Evolutionary conservation across 35 echinoderm and acorn worm species (phyloP).

Genomic region (Nesometra sesokonis): DNA sequence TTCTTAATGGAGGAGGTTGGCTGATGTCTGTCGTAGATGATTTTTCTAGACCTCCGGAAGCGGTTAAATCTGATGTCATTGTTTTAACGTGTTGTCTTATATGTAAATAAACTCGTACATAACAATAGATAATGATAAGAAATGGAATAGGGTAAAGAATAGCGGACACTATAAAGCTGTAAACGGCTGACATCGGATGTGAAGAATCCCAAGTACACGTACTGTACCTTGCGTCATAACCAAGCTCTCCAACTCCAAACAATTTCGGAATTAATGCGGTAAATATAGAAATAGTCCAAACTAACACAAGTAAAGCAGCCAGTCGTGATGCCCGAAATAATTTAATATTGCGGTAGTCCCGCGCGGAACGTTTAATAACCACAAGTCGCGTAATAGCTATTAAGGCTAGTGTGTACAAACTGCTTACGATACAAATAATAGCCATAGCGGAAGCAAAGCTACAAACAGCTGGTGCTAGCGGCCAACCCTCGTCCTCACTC

Average conservation of each 20-base stretch:
- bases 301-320: slow-evolving; percentile 28
- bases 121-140: slow-evolving; percentile 46
- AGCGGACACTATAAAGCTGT: slow-evolving; percentile 38
- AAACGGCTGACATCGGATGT: slow-evolving; percentile 38
- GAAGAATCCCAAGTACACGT: slow-evolving; percentile 36
- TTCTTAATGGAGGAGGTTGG: background rate
- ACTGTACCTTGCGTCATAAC: slow-evolving; percentile 68
- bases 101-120: slow-evolving; percentile 41
- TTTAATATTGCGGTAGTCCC: slow-evolving; percentile 28
- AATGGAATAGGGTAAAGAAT: slow-evolving; percentile 50
- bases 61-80: background rate
- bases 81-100: slow-evolving; percentile 42
- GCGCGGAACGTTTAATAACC: slow-evolving; percentile 33
- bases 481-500: slow-evolving; percentile 31
- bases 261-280: slow-evolving; percentile 32
- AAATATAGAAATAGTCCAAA: slow-evolving; percentile 53
- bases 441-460: slow-evolving; percentile 37
- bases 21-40: background rate
- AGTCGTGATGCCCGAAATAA: slow-evolving; percentile 33
- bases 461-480: slow-evolving; percentile 32
- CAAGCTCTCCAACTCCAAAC: slow-evolving; percentile 44
- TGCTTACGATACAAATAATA: slow-evolving; percentile 54
- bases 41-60: background rate
- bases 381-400: slow-evolving; percentile 56
- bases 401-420: slow-evolving; percentile 48